Evolutionary conservation across 2,113 vertebrate species (phyloP), one percentile per base, ranked within the genome.

Genomic region (Lamprologus lemairii): DNA sequence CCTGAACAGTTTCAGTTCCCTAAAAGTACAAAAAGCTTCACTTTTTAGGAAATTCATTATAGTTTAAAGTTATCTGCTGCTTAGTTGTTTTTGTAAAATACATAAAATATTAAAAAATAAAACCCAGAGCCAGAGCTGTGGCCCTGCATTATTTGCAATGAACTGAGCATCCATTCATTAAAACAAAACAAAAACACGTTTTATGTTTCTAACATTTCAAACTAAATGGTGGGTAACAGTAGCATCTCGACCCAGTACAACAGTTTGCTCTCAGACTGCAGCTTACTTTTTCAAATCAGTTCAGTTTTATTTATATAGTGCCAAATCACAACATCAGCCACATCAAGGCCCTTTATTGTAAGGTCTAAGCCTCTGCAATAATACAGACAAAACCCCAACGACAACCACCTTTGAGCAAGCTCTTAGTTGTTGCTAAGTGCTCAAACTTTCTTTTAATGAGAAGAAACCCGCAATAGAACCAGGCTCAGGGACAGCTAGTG

Each of bases 241-340:
- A 68, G 7, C 33, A 40, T 68, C 7, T 1, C 0, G 19, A 37
- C 63, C 33, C 33, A 40, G 19, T 40, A 1, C 33, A 68, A 37
- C 63, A 0, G 0, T 68, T 37, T 13, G 33, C 63, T 68, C 4
- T 68, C 63, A 68, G 7, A 68, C 19, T 40, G n/a, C 63, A 4
- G 33, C n/a, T 68, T 40, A 65, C 7, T 21, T 65, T 37, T n/a
- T 37, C 60, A 37, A 8, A 65, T 65, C 10, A 37, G 19, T 65
- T 37, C 60, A 65, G 33, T 65, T 37, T 21, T 65, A 65, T 65
- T 37, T 37, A 65, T 37, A 37, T 0, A 21, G 19, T 0, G 60
- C 11, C 7, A 68, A 68, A 68, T 68, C 19, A 37, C 3, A 68
- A 68, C 60, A 65, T 0, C 33, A 37, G 63, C 63, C 33, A 68